These are phyloP conservation scores for Chymomyza procnemis DNA, from an alignment of 2,888 invertebrate species.

Conservation along the genomic window DNA sequence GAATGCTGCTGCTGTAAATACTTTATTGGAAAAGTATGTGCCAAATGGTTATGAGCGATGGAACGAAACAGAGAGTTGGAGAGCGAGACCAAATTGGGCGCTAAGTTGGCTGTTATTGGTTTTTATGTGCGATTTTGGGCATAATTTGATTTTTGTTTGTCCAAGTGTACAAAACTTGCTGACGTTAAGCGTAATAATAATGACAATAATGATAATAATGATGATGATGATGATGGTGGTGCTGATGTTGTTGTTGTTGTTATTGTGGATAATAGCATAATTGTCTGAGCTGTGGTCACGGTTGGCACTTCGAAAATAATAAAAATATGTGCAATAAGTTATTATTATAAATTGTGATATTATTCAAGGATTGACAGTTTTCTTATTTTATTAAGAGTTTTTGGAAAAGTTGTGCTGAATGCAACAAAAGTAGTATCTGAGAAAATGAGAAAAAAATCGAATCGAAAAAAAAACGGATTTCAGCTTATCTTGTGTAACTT, in stretches of 20 bases:
- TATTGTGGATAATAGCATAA: constrained; percentile 58
- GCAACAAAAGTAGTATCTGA: too few species aligned
- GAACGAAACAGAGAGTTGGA: constrained; percentile 30
- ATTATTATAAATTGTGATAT: too few species aligned
- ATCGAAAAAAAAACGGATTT: too few species aligned
- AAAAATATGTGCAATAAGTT: too few species aligned
- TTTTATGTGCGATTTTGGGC: constrained; percentile 45
- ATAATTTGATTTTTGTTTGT: constrained; percentile 56
- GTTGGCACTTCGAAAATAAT: too few species aligned
- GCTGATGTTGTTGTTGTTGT: constrained; percentile 32
- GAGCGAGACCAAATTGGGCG: constrained; percentile 75
- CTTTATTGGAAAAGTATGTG: constrained; percentile 73
- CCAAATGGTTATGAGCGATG: constrained; percentile 66
- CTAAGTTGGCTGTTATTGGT: constrained; percentile 69
- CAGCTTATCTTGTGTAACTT: too few species aligned
- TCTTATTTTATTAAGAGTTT: too few species aligned
- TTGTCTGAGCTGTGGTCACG: constrained; percentile 41
- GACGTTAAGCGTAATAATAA: constrained; percentile 33
- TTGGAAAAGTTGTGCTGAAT: too few species aligned
- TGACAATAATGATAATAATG: constrained; percentile 9
- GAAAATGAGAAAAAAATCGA: too few species aligned
- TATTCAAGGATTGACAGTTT: too few species aligned
- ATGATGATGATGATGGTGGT: constrained; percentile 29
- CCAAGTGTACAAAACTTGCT: constrained; percentile 46
- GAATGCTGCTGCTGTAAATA: constrained; percentile 48